Percentiles rank a stretch among this genome's conserved stretches.
Conservation (phyloP, 2,797 vertebrate genomes). For the Clarias fuscus region DNA sequence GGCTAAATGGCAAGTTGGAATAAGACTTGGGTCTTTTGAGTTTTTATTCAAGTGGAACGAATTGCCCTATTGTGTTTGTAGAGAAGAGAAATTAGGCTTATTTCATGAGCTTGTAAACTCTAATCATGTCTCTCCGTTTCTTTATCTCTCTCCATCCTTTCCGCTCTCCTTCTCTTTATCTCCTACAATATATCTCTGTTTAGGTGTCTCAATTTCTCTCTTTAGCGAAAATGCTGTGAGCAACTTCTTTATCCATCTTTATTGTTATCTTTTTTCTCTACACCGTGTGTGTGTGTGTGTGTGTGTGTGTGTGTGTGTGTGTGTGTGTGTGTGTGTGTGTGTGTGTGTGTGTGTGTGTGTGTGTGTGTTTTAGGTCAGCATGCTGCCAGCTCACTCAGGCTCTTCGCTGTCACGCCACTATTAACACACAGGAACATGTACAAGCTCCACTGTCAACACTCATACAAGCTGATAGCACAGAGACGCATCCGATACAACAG, state of each 20-base stretch:
- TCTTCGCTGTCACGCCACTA: background rate
- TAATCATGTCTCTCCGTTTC: background rate
- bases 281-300: background rate
- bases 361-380: background rate
- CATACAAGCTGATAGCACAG: background rate
- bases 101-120: background rate
- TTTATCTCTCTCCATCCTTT: background rate
- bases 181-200: background rate
- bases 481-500: background rate
- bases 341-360: slow-evolving; percentile 8
- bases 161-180: background rate
- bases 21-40: background rate
- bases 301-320: slow-evolving; percentile 8
- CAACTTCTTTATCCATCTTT: background rate
- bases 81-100: background rate
- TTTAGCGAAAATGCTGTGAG: background rate
- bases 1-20: background rate
- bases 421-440: slow-evolving; percentile 13
- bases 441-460: background rate
- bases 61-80: background rate
- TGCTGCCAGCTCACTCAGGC: background rate
- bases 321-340: background rate
- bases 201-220: background rate
- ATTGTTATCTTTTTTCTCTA: background rate
- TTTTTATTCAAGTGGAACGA: background rate